These are phyloP conservation scores for Scaptomyza flava DNA, from an alignment of 2,888 invertebrate genomes.

Conservation along the genomic window DNA sequence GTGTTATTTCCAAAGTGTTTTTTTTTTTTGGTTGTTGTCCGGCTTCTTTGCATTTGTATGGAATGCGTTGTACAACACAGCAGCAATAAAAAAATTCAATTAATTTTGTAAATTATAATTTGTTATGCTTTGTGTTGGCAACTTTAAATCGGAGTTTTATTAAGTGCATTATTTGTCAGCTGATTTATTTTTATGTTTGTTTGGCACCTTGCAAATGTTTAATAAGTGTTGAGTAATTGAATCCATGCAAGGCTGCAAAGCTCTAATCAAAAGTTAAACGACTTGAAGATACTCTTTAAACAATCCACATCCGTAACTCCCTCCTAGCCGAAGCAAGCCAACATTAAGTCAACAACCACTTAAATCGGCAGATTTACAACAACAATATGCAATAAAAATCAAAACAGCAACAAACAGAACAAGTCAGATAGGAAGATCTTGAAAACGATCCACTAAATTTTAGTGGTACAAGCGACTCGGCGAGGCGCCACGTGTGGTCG, in stretches of 20 bases:
- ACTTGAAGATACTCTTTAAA: not conserved
- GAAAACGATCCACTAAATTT: conserved; percentile 51
- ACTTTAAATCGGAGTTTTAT: not conserved
- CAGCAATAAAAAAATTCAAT: conserved; percentile 6
- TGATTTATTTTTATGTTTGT: not conserved
- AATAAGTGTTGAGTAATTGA: conserved; percentile 1
- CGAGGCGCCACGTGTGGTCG: conserved; percentile 77
- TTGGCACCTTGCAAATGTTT: conserved; percentile 3
- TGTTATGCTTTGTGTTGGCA: conserved; percentile 9
- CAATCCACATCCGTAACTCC: too few species aligned
- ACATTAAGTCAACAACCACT: not conserved
- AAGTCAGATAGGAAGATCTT: not conserved
- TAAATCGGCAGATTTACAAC: conserved; percentile 19
- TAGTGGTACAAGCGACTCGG: conserved; percentile 36
- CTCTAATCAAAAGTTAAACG: not conserved
- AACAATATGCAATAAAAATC: conserved; percentile 17
- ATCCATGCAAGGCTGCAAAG: not conserved
- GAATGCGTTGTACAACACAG: conserved; percentile 49
- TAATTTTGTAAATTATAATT: conserved; percentile 9
- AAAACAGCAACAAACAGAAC: not conserved
- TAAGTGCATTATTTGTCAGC: not conserved
- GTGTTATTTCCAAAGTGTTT: conserved; percentile 29
- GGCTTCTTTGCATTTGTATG: conserved; percentile 14
- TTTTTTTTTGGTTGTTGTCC: not conserved
- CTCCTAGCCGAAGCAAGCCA: too few species aligned